Evolutionary conservation across 2,113 vertebrate species (phyloP).

Genomic region (Perca fluviatilis): DNA sequence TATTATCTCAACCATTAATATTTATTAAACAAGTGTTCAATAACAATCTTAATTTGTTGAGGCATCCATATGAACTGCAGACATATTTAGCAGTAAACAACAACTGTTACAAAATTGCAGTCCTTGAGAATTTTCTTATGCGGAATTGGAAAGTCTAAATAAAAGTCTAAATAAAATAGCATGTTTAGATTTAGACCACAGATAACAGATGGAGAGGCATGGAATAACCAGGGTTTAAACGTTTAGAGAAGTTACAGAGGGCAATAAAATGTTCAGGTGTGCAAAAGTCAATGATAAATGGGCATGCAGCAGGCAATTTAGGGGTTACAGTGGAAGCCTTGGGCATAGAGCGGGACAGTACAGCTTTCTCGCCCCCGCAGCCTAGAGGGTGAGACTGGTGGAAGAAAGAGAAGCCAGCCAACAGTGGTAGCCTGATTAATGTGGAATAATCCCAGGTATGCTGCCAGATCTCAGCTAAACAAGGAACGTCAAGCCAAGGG

Average conservation of each 20-base stretch:
- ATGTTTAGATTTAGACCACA: slow-evolving; percentile 18
- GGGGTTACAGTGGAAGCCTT: slow-evolving; percentile 22
- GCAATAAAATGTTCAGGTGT: slow-evolving; percentile 19
- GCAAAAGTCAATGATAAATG: slow-evolving; percentile 31
- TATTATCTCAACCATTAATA: no score
- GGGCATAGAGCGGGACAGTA: slow-evolving; percentile 1
- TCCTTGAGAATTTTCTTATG: slow-evolving; percentile 26
- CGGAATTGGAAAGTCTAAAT: slow-evolving; percentile 9
- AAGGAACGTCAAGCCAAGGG: slow-evolving; percentile 27
- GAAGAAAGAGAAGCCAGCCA: slow-evolving; percentile 31
- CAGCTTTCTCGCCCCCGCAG: slow-evolving; percentile 2
- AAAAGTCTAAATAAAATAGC: slow-evolving; percentile 33
- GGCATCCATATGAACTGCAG: no score
- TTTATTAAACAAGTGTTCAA: no score
- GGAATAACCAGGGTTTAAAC: slow-evolving; percentile 24
- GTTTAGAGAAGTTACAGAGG: slow-evolving; percentile 23
- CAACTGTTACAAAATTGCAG: not conserved
- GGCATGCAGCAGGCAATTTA: slow-evolving; percentile 5
- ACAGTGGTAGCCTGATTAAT: slow-evolving; percentile 40
- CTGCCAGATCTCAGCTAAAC: slow-evolving; percentile 43
- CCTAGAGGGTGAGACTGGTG: slow-evolving; percentile 22
- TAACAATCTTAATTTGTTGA: no score
- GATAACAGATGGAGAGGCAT: slow-evolving; percentile 10
- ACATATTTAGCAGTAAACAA: no score
- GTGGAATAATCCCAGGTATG: slow-evolving; percentile 43